Conservation (phyloP, 2,797 vertebrate species). For the Dicrostonyx torquatus region DNA sequence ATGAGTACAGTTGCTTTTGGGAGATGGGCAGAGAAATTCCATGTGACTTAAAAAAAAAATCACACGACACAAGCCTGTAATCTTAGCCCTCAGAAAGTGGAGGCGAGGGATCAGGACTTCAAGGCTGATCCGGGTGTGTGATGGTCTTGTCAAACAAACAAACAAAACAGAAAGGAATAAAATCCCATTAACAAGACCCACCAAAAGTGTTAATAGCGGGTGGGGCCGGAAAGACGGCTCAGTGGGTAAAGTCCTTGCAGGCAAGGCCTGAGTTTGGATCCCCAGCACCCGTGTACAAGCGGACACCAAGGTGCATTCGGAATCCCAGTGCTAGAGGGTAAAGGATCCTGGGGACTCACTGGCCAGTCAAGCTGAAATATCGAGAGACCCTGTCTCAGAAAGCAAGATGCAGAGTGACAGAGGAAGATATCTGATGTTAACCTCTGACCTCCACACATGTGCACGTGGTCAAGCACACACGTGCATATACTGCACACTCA, state of each 20-base stretch:
- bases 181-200: not conserved
- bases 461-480: not conserved
- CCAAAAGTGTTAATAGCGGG: not conserved
- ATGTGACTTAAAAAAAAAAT: not conserved
- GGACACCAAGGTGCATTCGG: not conserved
- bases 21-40: accelerated
- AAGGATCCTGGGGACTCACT: not conserved
- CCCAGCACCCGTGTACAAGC: not conserved
- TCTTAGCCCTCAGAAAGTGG: not conserved
- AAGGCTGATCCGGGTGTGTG: not conserved
- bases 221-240: not conserved
- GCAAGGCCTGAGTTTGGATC: not conserved
- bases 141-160: not conserved
- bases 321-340: not conserved
- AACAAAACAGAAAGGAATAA: not conserved
- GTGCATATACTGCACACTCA: not conserved
- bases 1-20: not conserved
- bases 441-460: not conserved
- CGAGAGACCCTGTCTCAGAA: not conserved
- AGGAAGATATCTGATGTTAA: not conserved
- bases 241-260: not conserved
- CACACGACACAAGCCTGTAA: no score
- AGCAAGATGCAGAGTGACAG: no score
- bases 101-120: not conserved
- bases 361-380: not conserved